A percentile compares a stretch with the other conserved stretches of the same genome.
Conservation (phyloP, 2,113 vertebrate species). For the Pseudonaja textilis region DNA sequence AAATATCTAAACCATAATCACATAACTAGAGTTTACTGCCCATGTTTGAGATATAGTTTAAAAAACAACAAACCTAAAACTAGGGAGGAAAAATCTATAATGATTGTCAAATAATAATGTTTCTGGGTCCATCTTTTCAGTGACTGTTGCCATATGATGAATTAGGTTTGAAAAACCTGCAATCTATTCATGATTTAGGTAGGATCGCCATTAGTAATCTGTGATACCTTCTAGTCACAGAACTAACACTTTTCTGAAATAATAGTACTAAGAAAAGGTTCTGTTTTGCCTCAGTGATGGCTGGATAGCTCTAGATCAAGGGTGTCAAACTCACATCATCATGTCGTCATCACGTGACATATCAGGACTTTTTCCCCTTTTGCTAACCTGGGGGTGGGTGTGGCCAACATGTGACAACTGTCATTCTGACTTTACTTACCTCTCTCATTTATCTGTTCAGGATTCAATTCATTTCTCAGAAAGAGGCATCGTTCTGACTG, state of each 20-base stretch:
- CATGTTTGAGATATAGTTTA: not conserved
- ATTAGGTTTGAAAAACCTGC: not conserved
- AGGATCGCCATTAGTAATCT: not conserved
- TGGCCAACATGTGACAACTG: too few species aligned
- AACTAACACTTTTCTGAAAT: not conserved
- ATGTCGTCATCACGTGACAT: too few species aligned
- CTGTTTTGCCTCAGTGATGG: not conserved
- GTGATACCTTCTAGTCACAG: not conserved
- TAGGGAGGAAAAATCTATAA: not conserved
- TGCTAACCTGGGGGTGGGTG: too few species aligned
- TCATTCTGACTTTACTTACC: not conserved
- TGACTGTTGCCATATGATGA: not conserved
- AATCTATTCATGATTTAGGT: not conserved
- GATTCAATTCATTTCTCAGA: not conserved
- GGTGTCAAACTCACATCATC: too few species aligned
- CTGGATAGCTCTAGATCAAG: not conserved
- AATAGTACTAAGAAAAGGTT: not conserved
- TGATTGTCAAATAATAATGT: not conserved
- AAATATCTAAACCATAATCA: not conserved
- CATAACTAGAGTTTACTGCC: not conserved
- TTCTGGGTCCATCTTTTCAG: not conserved
- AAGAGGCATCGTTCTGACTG: not conserved
- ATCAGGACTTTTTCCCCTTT: too few species aligned
- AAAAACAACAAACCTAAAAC: not conserved
- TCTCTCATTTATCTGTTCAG: not conserved